Conservation (phyloP, 2,888 invertebrate species). For the Ommatoiulus sabulosus region DNA sequence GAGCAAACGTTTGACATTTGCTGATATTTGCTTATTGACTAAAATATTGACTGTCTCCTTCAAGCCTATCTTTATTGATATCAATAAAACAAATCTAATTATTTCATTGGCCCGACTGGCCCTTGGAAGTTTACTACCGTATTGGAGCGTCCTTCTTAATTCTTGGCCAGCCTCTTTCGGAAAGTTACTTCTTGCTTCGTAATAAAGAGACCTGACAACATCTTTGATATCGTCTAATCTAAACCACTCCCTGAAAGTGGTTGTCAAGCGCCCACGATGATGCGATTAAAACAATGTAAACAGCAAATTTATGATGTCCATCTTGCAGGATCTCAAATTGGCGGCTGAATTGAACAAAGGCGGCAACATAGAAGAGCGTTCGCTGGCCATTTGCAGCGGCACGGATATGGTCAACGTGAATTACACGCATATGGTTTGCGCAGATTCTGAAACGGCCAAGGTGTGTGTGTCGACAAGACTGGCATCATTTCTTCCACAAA, state of each 20-base stretch:
- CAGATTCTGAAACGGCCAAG: slow-evolving; percentile 92
- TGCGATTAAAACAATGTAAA: slow-evolving; percentile 14
- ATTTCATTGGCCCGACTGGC: background rate
- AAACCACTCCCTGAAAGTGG: background rate
- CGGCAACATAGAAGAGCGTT: slow-evolving; percentile 85
- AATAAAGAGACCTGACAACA: slow-evolving; percentile 18
- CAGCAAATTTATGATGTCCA: background rate
- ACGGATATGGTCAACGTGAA: slow-evolving; percentile 99
- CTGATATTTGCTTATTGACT: too few species aligned
- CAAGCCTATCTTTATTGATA: background rate
- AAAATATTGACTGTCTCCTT: too few species aligned
- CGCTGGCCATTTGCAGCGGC: slow-evolving; percentile 96
- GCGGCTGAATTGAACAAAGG: slow-evolving; percentile 85
- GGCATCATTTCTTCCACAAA: too few species aligned
- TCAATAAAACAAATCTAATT: background rate
- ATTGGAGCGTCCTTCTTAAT: background rate
- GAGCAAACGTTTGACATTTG: too few species aligned
- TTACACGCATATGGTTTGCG: slow-evolving; percentile 96
- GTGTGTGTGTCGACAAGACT: slow-evolving; percentile 72
- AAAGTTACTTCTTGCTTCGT: background rate
- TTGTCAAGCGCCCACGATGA: background rate
- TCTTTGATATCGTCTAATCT: slow-evolving; percentile 9
- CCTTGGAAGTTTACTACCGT: background rate
- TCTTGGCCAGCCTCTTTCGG: background rate
- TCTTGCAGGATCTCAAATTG: slow-evolving; percentile 81